Conservation (phyloP, 2,797 vertebrate genomes). For the Pangasius macronema region DNA sequence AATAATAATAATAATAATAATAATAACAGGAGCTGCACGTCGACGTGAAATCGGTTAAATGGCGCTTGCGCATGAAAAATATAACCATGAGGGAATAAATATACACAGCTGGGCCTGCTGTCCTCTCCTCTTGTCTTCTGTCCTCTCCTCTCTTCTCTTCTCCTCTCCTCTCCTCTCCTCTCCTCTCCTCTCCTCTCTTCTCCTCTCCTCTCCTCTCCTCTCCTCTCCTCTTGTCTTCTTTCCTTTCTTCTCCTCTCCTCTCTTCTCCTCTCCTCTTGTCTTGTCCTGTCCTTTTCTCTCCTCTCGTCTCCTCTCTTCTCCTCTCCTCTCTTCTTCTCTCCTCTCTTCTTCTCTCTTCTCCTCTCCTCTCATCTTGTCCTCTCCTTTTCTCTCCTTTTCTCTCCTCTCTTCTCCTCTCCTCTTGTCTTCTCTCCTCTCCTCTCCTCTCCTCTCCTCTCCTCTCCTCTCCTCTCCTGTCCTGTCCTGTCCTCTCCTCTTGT, state of each 20-base stretch:
- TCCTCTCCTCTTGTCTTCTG: neutral
- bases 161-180: neutral
- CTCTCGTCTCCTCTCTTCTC: no score
- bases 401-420: neutral
- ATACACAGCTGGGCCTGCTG: neutral
- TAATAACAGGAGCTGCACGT: neutral
- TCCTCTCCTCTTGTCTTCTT: no score
- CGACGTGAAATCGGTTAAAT: neutral
- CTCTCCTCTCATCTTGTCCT: no score
- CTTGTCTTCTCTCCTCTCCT: neutral
- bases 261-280: no score
- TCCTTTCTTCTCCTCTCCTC: no score
- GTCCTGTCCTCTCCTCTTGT: neutral
- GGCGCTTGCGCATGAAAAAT: neutral
- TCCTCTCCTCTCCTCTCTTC: neutral
- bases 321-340: no score
- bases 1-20: no score
- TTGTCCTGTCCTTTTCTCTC: no score
- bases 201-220: neutral
- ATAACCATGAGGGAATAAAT: neutral
- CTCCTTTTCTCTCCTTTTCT: neutral
- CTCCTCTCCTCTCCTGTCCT: neutral
- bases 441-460: neutral
- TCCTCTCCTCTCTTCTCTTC: neutral
- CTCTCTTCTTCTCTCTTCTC: no score